Percentiles rank a stretch among this genome's conserved stretches.
These are phyloP conservation scores for Nothoprocta perdicaria DNA, from an alignment of 2,113 vertebrate genomes.

Conservation along the genomic window DNA sequence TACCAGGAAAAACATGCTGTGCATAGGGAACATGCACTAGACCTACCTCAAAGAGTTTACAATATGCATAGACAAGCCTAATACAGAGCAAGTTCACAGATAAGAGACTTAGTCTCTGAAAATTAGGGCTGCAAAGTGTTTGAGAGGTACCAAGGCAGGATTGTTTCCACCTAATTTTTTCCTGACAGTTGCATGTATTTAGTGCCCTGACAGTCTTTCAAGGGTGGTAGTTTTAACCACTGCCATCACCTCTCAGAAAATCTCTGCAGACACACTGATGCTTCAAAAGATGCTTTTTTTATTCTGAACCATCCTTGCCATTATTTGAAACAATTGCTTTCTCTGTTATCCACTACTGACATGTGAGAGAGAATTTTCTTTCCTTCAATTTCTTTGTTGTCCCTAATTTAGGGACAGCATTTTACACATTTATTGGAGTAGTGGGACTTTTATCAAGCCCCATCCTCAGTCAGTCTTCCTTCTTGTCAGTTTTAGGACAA, in stretches of 20 bases:
- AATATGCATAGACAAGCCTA: background rate
- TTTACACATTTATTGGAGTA: background rate
- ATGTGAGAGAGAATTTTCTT: background rate
- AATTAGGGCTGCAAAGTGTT: background rate
- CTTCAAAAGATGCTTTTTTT: background rate
- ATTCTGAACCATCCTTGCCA: background rate
- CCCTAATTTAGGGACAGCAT: too few species aligned
- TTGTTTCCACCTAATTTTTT: slow-evolving; percentile 8
- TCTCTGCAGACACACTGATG: background rate
- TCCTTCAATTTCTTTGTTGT: background rate
- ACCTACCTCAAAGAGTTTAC: background rate
- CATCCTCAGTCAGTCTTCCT: background rate
- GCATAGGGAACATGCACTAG: background rate
- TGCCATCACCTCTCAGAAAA: background rate
- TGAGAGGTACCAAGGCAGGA: background rate
- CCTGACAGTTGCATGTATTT: background rate
- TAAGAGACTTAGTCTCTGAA: background rate
- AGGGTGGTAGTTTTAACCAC: background rate
- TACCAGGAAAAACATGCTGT: background rate
- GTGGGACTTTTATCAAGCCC: background rate
- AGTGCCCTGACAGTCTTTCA: background rate
- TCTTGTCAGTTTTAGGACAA: background rate
- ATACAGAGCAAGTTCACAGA: background rate
- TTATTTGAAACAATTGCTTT: background rate
- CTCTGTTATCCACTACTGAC: background rate